Base-by-base conservation (phyloP, 2,888 invertebrate species). In the Lepidocyrtinus sp. region DNA sequence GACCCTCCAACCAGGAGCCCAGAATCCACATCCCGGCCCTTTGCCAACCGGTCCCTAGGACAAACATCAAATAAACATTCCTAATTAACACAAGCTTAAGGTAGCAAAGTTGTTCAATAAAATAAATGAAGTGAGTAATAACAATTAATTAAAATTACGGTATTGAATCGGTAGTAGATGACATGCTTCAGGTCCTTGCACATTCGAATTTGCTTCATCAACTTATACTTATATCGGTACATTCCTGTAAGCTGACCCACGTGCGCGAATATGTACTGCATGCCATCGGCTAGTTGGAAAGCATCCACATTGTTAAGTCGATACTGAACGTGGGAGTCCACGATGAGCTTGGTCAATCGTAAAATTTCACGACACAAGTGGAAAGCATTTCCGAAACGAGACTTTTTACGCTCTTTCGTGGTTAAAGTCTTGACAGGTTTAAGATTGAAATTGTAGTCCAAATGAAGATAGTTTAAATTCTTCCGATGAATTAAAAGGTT, bases 181-280 rank as follows among this genome's bases (percentile, higher is more conserved):
- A 99, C 91, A 92, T 99, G 99, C 88, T 99, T 99, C 87, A 99
- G 90, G 90, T 99, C 99, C 90, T 99, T 99, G 91, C 99, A 99
- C 99, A 99, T 99, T 69, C 99, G 91, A 87, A 99, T 99, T 90
- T 99, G 99, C 88, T 97, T 92, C 98, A 99, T 99, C 74, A 99
- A 91, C 89, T 99, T 99, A 90, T 99, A 99, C 88, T 97, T 97
- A 91, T 99, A 99, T 26, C 99, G 92, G 90, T 99, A 99, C 99
- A 99, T 99, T 89, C 99, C 99, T 0, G 99, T 99, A 80, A 99
- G 90, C 89, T 99, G 99, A 0, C 99, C 99, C 7, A 99, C 99
- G 88, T 99, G 99, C 0, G 99, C 97, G 89, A 99, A 99, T 83
- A 99, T 97, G 89, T 99, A 99, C 89, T 99, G 99, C 50, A 99